Conservation (phyloP, 2,113 vertebrate genomes). For the Ctenodactylus gundi region DNA sequence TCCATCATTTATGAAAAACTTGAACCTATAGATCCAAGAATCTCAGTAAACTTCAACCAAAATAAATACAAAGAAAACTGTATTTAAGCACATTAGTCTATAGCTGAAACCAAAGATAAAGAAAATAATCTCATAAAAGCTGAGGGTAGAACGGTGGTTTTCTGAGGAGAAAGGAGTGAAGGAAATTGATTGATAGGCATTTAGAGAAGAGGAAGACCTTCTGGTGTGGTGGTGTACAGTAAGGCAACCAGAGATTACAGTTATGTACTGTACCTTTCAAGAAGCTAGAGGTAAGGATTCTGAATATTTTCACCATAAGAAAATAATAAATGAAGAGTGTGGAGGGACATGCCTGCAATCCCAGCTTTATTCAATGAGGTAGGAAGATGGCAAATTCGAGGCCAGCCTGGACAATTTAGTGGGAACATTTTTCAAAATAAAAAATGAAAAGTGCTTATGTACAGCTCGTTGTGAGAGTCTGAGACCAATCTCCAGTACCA, state of each 20-base stretch:
- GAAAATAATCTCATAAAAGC: background rate
- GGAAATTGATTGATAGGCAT: background rate
- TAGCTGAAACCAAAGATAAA: background rate
- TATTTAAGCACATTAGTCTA: background rate
- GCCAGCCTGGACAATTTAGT: background rate
- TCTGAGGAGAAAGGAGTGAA: background rate
- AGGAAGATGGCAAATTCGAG: background rate
- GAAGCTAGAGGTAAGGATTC: background rate
- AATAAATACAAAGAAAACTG: background rate
- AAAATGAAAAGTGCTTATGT: background rate
- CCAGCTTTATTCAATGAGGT: background rate
- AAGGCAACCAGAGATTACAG: background rate
- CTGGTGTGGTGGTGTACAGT: background rate
- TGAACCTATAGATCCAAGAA: background rate
- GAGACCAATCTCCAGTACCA: background rate
- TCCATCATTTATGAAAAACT: background rate
- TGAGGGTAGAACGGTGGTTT: too few relatives aligned
- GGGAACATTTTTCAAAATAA: background rate
- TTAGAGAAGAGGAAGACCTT: background rate
- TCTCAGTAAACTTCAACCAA: background rate
- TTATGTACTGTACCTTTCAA: background rate
- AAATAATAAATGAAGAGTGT: background rate
- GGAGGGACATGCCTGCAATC: background rate
- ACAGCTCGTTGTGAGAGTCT: background rate
- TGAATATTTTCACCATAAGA: background rate